These are phyloP conservation scores for Polietes domitor DNA, from an alignment of 2,888 invertebrate genomes.

Conservation along the genomic window DNA sequence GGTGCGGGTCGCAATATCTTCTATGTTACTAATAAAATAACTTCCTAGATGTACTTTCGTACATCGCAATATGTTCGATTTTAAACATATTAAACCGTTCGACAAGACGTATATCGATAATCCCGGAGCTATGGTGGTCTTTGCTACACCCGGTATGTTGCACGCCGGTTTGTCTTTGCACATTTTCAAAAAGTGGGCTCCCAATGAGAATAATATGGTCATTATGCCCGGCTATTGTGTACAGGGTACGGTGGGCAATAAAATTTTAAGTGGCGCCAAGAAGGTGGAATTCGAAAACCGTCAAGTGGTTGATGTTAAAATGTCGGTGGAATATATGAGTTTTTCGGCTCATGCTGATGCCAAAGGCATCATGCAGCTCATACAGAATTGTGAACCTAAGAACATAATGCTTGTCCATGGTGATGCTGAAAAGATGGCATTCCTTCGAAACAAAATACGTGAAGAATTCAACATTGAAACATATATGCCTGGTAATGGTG, in stretches of 20 bases:
- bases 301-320: conserved; percentile 96
- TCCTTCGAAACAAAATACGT: conserved; percentile 96
- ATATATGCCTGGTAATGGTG: conserved; percentile 98
- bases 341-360: conserved; percentile 99
- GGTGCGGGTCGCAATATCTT: too few species aligned
- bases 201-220: conserved; percentile 98
- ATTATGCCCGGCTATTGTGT: conserved; percentile 99
- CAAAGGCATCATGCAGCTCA: conserved; percentile 97
- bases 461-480: conserved; percentile 95
- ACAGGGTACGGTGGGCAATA: conserved; percentile 98
- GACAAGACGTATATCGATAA: conserved; percentile 97
- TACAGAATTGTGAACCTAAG: conserved; percentile 97
- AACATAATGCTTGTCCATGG: conserved; percentile 99
- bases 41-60: too few species aligned
- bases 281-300: conserved; percentile 97
- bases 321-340: conserved; percentile 99
- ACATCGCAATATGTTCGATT: conserved; percentile 99
- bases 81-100: conserved; percentile 98
- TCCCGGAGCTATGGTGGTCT: conserved; percentile 99
- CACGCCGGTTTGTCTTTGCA: conserved; percentile 98
- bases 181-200: conserved; percentile 99
- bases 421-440: conserved; percentile 99
- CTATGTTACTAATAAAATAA: too few species aligned
- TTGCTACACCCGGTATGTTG: conserved; percentile 99
- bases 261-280: conserved; percentile 95